Base-by-base conservation (phyloP, 2,113 vertebrate genomes). In the Anoplopoma fimbria region DNA sequence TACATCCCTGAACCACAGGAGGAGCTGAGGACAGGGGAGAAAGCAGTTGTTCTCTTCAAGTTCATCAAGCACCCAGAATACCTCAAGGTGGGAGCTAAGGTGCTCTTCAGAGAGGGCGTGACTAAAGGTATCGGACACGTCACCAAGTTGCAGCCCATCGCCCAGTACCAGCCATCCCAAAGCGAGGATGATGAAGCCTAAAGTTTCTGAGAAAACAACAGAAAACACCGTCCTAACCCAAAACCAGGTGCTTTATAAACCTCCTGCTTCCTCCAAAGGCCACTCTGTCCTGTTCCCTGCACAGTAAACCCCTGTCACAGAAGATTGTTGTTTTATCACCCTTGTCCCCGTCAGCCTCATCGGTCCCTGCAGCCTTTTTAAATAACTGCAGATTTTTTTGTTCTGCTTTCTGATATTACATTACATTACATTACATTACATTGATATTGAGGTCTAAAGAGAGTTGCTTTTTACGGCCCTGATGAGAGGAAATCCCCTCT, bases 11-110 rank as follows among this genome's bases (percentile, higher is more conserved):
- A 69, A 7, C 55, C 13, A 27, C 94, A 99, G 98, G 97, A 99
- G 77, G 98, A 98, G 93, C 93, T 99, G 55, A 95, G 98, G 76
- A 99, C 98, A 0, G 98, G 98, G 7, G 98, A 99, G 94, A 99
- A 99, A 91, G 98, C 98, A 12, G 97, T 97, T 2, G 98, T 99
- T n/a, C 92, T 95, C 62, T 99, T 99, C 93, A 97, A 94, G 88
- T 99, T 99, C 95, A 97, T 99, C 92, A 99, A 99, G 83, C 98
- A 99, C 84, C 98, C 98, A 0, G 98, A 99, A 83, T 99, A 99
- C 93, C 95, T 99, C 94, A 99, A 99, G 92, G 95, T 97, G 0
- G 98, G 98, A 21, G 97, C 98, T 73, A 99, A 99, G 92, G 94
- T 99, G 86, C 97, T 99, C 71, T 99, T 99, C 93, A 96, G 98